Conservation (phyloP, 2,113 vertebrate species). For the Bos javanicus region DNA sequence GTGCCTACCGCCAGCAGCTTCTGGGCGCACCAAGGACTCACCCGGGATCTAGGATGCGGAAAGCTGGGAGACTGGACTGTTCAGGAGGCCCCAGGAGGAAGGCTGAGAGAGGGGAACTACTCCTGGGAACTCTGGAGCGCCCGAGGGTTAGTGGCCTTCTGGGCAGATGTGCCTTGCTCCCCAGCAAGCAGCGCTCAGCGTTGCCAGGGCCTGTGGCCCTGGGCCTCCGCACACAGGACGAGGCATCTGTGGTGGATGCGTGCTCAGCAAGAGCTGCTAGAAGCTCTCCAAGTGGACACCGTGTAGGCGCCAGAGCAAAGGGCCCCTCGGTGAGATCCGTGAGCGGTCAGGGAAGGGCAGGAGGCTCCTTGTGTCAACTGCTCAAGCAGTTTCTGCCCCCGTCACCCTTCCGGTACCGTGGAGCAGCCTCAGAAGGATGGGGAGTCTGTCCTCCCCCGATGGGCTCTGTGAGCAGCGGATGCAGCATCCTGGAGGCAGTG, state of each 20-base stretch:
- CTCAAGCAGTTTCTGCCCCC: not conserved
- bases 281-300: not conserved
- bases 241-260: rapidly evolving
- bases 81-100: not conserved
- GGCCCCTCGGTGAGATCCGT: not conserved
- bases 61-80: not conserved
- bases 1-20: not conserved
- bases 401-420: too few species aligned
- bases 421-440: not conserved
- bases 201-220: not conserved
- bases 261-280: not conserved
- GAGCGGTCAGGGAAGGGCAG: not conserved
- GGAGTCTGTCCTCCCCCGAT: not conserved
- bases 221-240: not conserved
- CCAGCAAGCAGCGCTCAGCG: not conserved
- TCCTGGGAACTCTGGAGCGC: not conserved
- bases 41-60: not conserved
- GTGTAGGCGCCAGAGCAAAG: not conserved
- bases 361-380: not conserved
- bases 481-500: not conserved
- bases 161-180: not conserved
- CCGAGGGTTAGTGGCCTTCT: not conserved
- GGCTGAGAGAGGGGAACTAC: not conserved
- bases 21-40: not conserved
- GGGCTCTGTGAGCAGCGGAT: not conserved